phyloP scores from a whole-genome alignment of 2,113 vertebrate species.

The Ctenomys sociabilis region DNA sequence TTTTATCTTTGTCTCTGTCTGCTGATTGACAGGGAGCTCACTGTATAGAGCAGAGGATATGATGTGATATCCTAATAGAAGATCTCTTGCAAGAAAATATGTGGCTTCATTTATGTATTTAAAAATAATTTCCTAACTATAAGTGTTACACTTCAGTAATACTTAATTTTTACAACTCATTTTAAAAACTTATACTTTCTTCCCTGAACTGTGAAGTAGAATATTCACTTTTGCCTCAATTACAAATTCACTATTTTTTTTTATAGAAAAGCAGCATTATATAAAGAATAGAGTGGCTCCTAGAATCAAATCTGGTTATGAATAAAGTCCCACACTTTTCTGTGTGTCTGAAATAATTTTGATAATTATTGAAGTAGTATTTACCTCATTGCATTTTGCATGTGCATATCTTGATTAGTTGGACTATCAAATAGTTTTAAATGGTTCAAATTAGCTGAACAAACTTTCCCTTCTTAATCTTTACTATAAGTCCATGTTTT shows the following conservation, averaged over 20 bases:
- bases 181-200: neutral
- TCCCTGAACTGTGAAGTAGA: neutral
- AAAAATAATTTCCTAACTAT: neutral
- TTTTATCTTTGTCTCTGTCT: neutral
- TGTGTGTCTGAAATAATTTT: neutral
- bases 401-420: neutral
- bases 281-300: neutral
- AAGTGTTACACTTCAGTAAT: neutral
- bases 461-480: neutral
- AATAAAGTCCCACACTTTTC: neutral
- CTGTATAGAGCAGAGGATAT: accelerated
- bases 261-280: neutral
- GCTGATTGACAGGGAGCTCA: neutral
- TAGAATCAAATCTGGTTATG: neutral
- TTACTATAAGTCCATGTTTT: neutral
- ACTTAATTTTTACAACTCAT: neutral
- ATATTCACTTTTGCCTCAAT: neutral
- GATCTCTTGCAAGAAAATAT: neutral
- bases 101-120: neutral
- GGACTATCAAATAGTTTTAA: neutral
- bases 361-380: neutral
- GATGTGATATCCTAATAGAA: neutral
- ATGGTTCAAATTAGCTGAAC: neutral
- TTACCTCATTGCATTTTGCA: neutral
- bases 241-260: neutral